A percentile compares a stretch with the other conserved stretches of the same genome.
phyloP scores from a whole-genome alignment of 2,113 vertebrate species.

The Callipepla californica region DNA sequence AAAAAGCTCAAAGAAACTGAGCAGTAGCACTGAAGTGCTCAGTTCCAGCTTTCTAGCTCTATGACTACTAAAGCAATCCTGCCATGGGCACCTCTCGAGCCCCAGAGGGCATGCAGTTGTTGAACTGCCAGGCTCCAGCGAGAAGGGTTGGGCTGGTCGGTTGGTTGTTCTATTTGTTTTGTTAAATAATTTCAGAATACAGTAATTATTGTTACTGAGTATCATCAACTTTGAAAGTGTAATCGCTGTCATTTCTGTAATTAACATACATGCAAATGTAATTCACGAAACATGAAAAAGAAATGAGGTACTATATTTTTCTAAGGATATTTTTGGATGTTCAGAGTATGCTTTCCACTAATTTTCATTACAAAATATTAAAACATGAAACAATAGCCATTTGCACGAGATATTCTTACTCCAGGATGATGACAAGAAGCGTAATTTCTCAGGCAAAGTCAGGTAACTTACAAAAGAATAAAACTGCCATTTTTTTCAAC shows the following conservation, averaged over 20 bases:
- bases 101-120: rapidly evolving
- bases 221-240: slow-evolving; percentile 39
- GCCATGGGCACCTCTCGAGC: neutral
- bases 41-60: no score
- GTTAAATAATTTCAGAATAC: neutral
- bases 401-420: neutral
- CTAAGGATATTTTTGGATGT: slow-evolving; percentile 36
- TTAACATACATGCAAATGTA: slow-evolving; percentile 17
- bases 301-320: neutral
- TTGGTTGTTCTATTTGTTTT: neutral
- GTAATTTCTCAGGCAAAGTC: neutral
- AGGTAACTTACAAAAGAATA: neutral
- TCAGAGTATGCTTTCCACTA: neutral
- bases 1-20: neutral
- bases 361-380: slow-evolving; percentile 39
- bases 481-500: neutral
- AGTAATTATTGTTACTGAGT: slow-evolving; percentile 7
- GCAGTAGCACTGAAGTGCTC: no score
- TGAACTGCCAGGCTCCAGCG: rapidly evolving
- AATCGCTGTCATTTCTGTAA: neutral
- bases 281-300: slow-evolving; percentile 30
- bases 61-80: neutral
- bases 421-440: neutral
- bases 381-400: slow-evolving; percentile 3
- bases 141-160: neutral